Evolutionary conservation across 2,797 vertebrate species (phyloP).

Genomic region (Myripristis murdjan): DNA sequence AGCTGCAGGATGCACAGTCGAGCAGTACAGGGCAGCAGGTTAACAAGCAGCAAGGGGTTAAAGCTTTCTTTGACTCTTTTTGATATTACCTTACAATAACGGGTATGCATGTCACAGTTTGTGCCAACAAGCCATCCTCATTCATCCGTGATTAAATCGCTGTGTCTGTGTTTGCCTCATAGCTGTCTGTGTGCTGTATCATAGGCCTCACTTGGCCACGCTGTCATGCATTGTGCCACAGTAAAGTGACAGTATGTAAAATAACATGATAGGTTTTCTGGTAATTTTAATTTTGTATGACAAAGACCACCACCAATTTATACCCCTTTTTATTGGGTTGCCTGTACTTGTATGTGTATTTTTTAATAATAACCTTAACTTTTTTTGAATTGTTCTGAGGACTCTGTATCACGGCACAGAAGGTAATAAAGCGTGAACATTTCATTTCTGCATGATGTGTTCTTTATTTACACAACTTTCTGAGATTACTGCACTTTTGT

Average conservation of each 20-base stretch:
- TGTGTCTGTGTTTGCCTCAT: not conserved
- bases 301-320: conserved; percentile 46
- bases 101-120: not conserved
- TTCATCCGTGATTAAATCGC: not conserved
- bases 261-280: conserved; percentile 6
- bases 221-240: not conserved
- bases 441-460: conserved; percentile 25
- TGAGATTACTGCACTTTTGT: not conserved
- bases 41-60: no score
- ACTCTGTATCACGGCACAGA: conserved; percentile 68
- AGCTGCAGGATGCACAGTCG: no score
- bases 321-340: conserved; percentile 68
- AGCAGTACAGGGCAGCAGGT: no score
- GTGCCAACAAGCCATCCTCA: not conserved
- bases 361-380: conserved; percentile 65
- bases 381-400: conserved; percentile 74
- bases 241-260: conserved; percentile 10
- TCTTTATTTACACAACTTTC: not conserved
- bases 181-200: not conserved
- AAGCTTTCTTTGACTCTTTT: no score
- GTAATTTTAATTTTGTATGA: conserved; percentile 48
- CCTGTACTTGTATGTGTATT: conserved; percentile 79
- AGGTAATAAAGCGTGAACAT: conserved; percentile 73
- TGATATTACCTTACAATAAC: not conserved
- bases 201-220: not conserved